Base-by-base conservation (phyloP, 2,797 vertebrate species). In the Microhierax caerulescens region DNA sequence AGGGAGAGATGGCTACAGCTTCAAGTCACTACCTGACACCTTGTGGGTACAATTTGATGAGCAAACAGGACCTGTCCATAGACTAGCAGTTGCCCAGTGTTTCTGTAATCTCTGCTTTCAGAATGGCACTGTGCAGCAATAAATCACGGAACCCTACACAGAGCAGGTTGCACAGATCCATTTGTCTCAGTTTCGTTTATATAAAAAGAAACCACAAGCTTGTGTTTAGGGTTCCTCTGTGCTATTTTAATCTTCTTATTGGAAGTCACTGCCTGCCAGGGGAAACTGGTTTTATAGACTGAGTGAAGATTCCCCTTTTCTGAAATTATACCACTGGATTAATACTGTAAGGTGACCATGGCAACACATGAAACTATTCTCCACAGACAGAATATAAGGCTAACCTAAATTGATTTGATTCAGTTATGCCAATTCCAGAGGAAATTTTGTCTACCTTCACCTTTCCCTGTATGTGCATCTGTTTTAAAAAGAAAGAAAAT, bases 361-460 rank as follows among this genome's bases (percentile, higher is more conserved):
- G 90, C 54, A 94, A 96, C 90, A 2, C 56, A 78, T 47, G 88
- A 73, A 81, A 90, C 84, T 88, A 78, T 88, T 90, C 78, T 85
- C 28, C 45, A 45, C 84, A 89, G 91, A 85, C 8, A 75, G 67
- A 94, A 82, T 56, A 69, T 22, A 94, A 36, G 53, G 87, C 59
- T 89, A 95, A 88, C 34, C 9, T 73, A 95, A 97, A 94, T 18
- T 57, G 81, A 87, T 86, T 97, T 95, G 67, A 96, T 95, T 97
- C 84, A 54, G 19, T 81, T 81, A 83, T 88, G 56, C 27, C 57
- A 92, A 20, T 75, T 94, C 80, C 92, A 93, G 61, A 88, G 83
- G 95, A 94, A 93, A 93, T 95, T 83, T 96, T 34, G 92, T 90
- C 63, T 20, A 85, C 57, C n/a, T 92, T 94, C 61, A 78, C 36